Evolutionary conservation across 2,888 invertebrate genomes (phyloP), one percentile per base, ranked within the genome.

Genomic region (Mactromeris polynyma): DNA sequence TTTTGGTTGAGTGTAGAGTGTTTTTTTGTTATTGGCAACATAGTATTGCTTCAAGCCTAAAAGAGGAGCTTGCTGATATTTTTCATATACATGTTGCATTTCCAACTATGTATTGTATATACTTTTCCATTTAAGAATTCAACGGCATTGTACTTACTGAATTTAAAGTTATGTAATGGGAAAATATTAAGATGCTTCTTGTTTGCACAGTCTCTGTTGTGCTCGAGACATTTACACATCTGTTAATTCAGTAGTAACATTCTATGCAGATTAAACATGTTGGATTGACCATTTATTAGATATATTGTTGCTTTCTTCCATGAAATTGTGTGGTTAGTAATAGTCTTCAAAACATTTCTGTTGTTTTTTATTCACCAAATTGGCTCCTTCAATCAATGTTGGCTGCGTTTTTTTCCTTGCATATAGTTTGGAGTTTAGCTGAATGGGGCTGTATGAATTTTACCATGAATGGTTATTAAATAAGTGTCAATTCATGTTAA

Each of bases 121-220:
- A 58, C 26, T n/a, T 58, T n/a, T 21, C 11, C 69, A 31, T 64
- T 33, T 33, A 46, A 81, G 81, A 81, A 21, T 81, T 81, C 81
- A 81, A 64, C 36, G 81, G 54, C 58, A 81, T 81, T 81, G 14
- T 36, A 38, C n/a, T 81, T 38, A 58, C 38, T 81, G 58, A 81
- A 54, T 14, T 54, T 36, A 81, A 6, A 36, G 81, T 81, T n/a
- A 58, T 81, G 36, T 81, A n/a, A 81, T 81, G 81, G 81, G 81
- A 58, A 81, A 81, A 81, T 81, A 81, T 81, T 81, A 19, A n/a
- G n/a, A 31, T 69, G 69, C 33, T 69, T 69, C 69, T 9, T 14
- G 69, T 69, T 69, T 69, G 69, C 69, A 31, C 69, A 69, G 69
- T 69, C 6, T 69, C 19, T 69, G 33, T 69, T 69, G 69, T 33